Evolutionary conservation across 2,888 invertebrate species (phyloP), one percentile per base, ranked within the genome.

Genomic region (Caenorhabditis imperialis): DNA sequence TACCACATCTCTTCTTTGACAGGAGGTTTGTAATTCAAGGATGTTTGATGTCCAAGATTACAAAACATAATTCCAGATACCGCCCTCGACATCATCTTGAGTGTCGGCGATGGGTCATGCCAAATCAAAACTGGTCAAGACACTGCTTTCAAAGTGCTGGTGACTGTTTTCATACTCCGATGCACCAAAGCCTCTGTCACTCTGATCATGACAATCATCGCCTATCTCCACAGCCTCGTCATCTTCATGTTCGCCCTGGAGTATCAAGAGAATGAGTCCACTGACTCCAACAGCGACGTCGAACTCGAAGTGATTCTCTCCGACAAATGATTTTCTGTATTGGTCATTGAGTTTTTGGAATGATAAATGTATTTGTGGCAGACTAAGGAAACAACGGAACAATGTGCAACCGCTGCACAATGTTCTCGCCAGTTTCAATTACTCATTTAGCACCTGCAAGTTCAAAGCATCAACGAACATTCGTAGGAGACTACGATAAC

Each of bases 61-160:
- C 12, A 18, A 1, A 10, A 27, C 23, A 8, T 16, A 20, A 20
- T 57, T 67, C 7, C 42, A 67, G 67, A 67, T 23, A 67, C 67
- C 10, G 44, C 48, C 37, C 18, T 67, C 16, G 50, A 67, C 25
- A 57, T 57, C n/a, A 42, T 67, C 12, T 20, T 51, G 7, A 51
- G 50, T 27, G 48, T 58, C 1, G 37, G 12, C 18, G 38, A 67
- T 1, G 57, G 51, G 3, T 18, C 7, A 7, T 67, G 67, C 33
- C 20, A 42, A 16, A 20, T 58, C 14, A 14, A 23, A 2, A 37
- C 30, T 2, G 16, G 33, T 5, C 44, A 67, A 16, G 7, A 14
- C 1, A 4, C 20, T 1, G 38, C 48, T 0, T 67, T 44, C 42
- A 16, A 25, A 2, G 57, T 27, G 6, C 12, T 57, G 2, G n/a